Base-by-base conservation (phyloP, 1,140 invertebrate genomes). In the Drosophila sp. region DNA sequence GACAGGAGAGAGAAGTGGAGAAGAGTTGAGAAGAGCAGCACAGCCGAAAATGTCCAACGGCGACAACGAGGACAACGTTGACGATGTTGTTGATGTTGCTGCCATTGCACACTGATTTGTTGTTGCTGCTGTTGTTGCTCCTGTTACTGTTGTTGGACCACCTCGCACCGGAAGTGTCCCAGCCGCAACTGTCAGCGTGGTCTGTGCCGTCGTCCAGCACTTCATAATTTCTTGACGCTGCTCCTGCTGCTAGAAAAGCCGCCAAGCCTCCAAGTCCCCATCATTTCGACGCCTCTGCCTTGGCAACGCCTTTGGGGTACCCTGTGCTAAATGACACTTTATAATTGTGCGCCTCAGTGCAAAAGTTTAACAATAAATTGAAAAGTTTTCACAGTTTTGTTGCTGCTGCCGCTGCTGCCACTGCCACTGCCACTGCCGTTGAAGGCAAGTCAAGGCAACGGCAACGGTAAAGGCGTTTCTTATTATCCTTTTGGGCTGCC, bases 291-390 rank as follows among this genome's bases (percentile, higher is more conserved):
- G 13, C 32, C 29, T 13, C 11, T 21, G 6, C 14, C 7, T 18
- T 29, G n/a, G 76, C 65, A 61, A 51, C 32, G 69, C 62, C 69
- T 74, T 70, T 70, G 57, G 67, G 67, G 53, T 51, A 59, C 63
- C 66, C 67, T 77, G 64, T 70, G 73, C 86, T 80, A 89, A 89
- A 89, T 89, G 84, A 89, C 84, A 89, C 84, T 89, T 89, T 89
- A 89, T 84, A 89, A 89, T 89, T 89, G 84, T 89, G 80, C 80
- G 80, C 84, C 74, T 80, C 84, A 80, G 80, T 89, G 84, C 84
- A 73, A 89, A 89, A 89, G 84, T 89, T 89, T 89, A 89, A 89
- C 84, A 89, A 89, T 89, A 89, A 89, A 89, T 89, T 89, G 84
- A 89, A 89, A 89, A 89, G 73, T 89, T 89, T 84, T 80, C 84